Conservation (phyloP, 2,797 vertebrate genomes). For the Cirrhinus molitorella region DNA sequence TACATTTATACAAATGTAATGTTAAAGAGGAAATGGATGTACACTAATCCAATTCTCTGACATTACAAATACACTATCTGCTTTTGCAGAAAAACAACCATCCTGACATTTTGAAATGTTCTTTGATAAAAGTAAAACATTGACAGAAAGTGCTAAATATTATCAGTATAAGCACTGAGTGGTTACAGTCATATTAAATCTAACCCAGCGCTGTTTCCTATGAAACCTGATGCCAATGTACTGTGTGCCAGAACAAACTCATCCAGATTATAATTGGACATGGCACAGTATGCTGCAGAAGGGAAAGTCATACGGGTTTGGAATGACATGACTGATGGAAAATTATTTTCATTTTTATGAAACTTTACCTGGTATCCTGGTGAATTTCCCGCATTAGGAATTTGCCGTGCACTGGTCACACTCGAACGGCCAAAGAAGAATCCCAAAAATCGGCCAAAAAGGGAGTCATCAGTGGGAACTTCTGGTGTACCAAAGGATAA, state of each 20-base stretch:
- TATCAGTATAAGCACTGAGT: background rate
- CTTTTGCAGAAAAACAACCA: background rate
- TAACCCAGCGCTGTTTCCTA: background rate
- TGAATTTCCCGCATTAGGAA: slow-evolving; percentile 50
- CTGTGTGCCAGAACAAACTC: background rate
- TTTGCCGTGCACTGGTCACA: slow-evolving; percentile 5
- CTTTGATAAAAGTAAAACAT: background rate
- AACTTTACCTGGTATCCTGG: slow-evolving; percentile 83
- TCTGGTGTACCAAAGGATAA: slow-evolving; percentile 81
- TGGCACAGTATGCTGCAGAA: background rate
- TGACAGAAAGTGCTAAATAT: background rate
- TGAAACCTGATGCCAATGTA: slow-evolving; percentile 6
- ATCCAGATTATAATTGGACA: background rate
- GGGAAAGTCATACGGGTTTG: background rate
- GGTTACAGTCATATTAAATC: background rate
- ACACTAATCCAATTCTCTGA: background rate
- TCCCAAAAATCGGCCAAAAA: slow-evolving; percentile 77
- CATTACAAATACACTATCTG: background rate
- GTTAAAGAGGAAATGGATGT: background rate
- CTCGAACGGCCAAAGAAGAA: slow-evolving; percentile 69
- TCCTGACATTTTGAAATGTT: slow-evolving; percentile 8
- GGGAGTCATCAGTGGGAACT: slow-evolving; percentile 82
- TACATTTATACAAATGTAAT: background rate
- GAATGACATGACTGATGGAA: background rate
- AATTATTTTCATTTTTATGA: background rate